Evolutionary conservation across 1,140 invertebrate genomes (phyloP), one percentile per base, ranked within the genome.

Genomic region (Aphaenogaster floridana): DNA sequence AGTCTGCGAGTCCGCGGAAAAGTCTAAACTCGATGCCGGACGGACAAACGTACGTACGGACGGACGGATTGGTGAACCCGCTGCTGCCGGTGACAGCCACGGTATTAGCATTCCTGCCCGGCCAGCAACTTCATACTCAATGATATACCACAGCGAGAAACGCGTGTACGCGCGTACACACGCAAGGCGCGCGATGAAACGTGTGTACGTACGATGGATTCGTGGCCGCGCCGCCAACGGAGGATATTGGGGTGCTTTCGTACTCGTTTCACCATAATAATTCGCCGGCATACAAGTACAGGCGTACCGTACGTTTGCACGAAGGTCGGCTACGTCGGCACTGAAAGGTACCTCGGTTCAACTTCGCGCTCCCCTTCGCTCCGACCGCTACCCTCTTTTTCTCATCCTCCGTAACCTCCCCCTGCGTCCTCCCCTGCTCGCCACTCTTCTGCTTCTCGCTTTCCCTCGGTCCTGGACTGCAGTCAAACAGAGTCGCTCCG

Each of bases 91-190:
- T 94, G 93, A 94, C 93, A 94, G 93, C 86, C 90, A 76, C 61
- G 79, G 91, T 94, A 94, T 94, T 94, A 94, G 88, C 91, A 93
- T 93, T 93, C 91, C 92, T 87, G 88, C 90, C 91, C 90, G 87
- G 77, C 87, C 87, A 86, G 91, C 86, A 92, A 92, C 92, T 93
- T 89, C 87, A 68, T 89, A 71, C 86, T 84, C 85, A 57, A 76
- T 74, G 89, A 88, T 88, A 77, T 90, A 77, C 76, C 72, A 74
- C 34, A 54, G 64, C 80, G 78, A 74, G 89, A 90, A 92, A 91
- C 84, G 86, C 88, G 76, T 45, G 17, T 78, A 45, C 52, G 28
- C 57, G 57, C 17, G 68, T 79, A 48, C 57, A 66, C 45, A 68
- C 69, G 39, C 45, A 28, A 21, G n/a, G 36, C 66, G 68, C 54